phyloP scores from a whole-genome alignment of 2,797 vertebrate genomes.

The Spatula versicolor region DNA sequence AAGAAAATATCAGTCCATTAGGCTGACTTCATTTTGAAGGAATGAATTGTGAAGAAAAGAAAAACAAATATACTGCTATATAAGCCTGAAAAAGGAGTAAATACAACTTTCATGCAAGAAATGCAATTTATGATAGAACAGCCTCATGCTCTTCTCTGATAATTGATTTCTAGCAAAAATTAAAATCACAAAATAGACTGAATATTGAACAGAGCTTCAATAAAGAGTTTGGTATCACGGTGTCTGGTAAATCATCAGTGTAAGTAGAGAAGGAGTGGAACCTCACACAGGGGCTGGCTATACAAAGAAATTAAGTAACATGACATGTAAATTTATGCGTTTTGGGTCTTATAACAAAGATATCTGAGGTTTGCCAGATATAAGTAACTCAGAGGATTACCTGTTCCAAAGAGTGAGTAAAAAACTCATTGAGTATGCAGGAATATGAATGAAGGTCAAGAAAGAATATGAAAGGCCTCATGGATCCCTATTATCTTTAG shows the following conservation, averaged over 20 bases:
- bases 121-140: not conserved
- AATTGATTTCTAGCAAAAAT: not conserved
- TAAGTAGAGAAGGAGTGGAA: not conserved
- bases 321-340: not conserved
- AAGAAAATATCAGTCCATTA: not conserved
- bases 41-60: not conserved
- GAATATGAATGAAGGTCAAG: not conserved
- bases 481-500: not conserved
- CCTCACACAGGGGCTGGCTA: not conserved
- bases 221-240: not conserved
- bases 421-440: not conserved
- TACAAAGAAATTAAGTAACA: not conserved
- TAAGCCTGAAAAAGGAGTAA: not conserved
- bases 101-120: not conserved
- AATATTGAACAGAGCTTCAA: not conserved
- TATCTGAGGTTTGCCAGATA: not conserved
- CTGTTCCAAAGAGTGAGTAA: not conserved
- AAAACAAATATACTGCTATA: not conserved
- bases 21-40: not conserved
- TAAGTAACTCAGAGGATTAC: not conserved
- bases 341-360: not conserved
- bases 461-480: not conserved
- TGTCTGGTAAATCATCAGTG: not conserved
- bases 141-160: not conserved
- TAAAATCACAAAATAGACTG: not conserved